Evolutionary conservation across 2,113 vertebrate species (phyloP), one percentile per base, ranked within the genome.

Genomic region (Dicentrarchus labrax): DNA sequence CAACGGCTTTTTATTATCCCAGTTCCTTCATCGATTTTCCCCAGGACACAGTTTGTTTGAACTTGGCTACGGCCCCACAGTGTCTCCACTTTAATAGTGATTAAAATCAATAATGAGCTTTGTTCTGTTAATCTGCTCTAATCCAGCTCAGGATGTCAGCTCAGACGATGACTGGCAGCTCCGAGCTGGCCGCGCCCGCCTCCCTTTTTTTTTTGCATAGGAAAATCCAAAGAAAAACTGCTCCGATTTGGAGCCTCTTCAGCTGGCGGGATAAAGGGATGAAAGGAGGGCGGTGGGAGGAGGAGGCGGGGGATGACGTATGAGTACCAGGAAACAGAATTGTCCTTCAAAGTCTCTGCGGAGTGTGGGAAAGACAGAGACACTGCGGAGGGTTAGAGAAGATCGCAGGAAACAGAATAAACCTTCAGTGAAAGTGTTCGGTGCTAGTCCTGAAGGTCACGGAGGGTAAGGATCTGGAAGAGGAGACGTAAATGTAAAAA

Each of bases 31-130:
- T 89, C 50, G 76, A 78, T 86, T 74, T 68, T 68, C 50, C 45
- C 24, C 16, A 15, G 67, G 73, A 89, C 78, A 78, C 73, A 41
- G 68, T 86, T 84, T 81, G 61, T 83, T 87, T 84, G 76, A 91
- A 86, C 81, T 87, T 51, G 70, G 56, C 67, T 60, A 5, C 70
- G n/a, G 70, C 70, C 64, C 59, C 71, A 41, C 50, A 38, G 60
- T 54, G 62, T 78, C 78, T 93, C 78, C 69, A 70, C 75, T 86
- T 85, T 91, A 85, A 88, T 84, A 83, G 72, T 76, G 82, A 92
- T 94, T 91, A 17, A 89, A 91, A 92, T 93, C 91, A 89, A 91
- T 89, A 88, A 75, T 53, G 72, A 83, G 82, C 84, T 93, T 88
- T 90, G 83, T 92, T 90, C 60, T 82, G 77, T 80, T 93, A 85